Base-by-base conservation (phyloP, 2,113 vertebrate species). In the Seriola aureovittata region DNA sequence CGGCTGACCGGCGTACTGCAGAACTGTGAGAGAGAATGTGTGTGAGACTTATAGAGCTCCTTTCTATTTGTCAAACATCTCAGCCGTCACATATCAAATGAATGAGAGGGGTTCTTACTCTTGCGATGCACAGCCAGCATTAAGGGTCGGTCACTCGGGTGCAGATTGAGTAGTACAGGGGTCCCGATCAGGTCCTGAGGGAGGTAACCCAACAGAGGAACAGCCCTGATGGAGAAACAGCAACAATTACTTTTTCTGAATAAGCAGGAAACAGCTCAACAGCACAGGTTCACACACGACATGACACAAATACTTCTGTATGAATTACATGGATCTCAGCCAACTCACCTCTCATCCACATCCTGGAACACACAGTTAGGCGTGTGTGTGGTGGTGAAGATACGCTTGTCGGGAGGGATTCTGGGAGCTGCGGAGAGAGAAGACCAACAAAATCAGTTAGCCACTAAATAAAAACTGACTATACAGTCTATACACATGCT, bases 321-420 rank as follows among this genome's bases (percentile, higher is more conserved):
- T 52, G 9, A 48, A 12, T 29, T 10, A n/a, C 7, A 0, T n/a
- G 13, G 7, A 11, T 14, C 14, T 68, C 34, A n/a, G n/a, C 34
- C 9, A 16, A 69, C 88, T 94, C 84, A 98, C 98, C 97, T 98
- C 88, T 99, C 97, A 50, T 99, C 98, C 59, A 99, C 96, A 71
- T 98, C 97, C 94, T 99, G 98, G 91, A 99, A 99, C 84, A 99
- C 93, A 89, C 98, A 99, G 88, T 96, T 97, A 0, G 98, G 97
- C 0, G 98, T 98, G 85, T 99, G 98, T 0, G 97, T 99, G 5
- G 98, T 99, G 10, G 98, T 99, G 87, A 99, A 99, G 78, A 99
- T 97, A 42, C 97, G 95, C 91, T 99, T 99, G 91, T 99, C 97
- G 6, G 97, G 86, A 69, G 98, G 98, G 88, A 99, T 99, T 91